phyloP scores from a whole-genome alignment of 2,797 vertebrate species.

The Coregonus sp. region DNA sequence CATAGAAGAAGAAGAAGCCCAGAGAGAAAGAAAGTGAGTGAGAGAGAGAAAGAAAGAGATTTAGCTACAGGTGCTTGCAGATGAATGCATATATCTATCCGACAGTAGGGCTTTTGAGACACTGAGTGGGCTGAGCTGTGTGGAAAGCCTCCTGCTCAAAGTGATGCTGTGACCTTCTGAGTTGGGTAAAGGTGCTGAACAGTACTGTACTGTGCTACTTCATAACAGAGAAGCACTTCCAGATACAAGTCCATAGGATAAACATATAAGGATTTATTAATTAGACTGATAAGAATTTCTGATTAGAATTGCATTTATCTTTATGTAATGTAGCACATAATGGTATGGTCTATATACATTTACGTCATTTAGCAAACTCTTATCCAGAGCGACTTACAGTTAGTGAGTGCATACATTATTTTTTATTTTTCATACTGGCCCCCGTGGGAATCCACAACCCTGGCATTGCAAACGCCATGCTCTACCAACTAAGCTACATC shows the following conservation, averaged over 20 bases:
- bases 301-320: neutral
- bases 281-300: neutral
- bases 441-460: too few species aligned
- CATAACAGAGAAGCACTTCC: neutral
- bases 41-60: too few species aligned
- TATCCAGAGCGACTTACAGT: too few species aligned
- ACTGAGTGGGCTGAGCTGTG: conserved; percentile 30
- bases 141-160: conserved; percentile 12
- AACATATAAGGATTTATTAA: neutral
- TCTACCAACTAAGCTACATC: too few species aligned
- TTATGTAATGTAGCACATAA: neutral
- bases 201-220: neutral
- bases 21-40: too few species aligned
- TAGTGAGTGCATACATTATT: too few species aligned
- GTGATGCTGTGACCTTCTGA: conserved; percentile 10
- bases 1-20: too few species aligned
- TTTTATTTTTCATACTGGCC: too few species aligned
- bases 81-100: neutral
- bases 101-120: conserved; percentile 7
- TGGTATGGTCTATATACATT: neutral
- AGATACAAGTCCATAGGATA: neutral
- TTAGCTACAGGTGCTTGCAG: conserved; percentile 1
- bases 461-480: too few species aligned
- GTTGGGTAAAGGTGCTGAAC: conserved; percentile 13
- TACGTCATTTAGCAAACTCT: too few species aligned